Base-by-base conservation (phyloP, 2,888 invertebrate genomes). In the Zonitis immaculata region DNA sequence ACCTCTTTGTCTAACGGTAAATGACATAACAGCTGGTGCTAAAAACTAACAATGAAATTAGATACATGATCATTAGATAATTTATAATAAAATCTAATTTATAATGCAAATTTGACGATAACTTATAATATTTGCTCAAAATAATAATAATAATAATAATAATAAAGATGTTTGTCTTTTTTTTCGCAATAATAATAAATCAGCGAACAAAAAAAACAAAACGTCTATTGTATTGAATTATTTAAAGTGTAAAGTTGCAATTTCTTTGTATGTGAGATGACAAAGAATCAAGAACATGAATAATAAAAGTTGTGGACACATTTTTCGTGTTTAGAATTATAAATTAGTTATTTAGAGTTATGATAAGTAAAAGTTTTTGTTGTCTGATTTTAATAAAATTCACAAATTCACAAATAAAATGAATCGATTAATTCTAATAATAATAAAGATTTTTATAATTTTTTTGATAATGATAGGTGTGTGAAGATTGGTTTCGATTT, bases 21-120 rank as follows among this genome's bases (percentile, higher is more conserved):
- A 39, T 39, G 39, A 39, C 20, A 20, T 18, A 39, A 39, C 39
- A 39, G 39, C 39, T 39, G 39, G 18, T 39, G 39, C 20, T 39
- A 20, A 39, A 39, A 39, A 39, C 39, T 39, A 39, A 39, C 20
- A 39, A 39, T 39, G 20, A 39, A 39, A 39, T 39, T 20, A 39
- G 39, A 39, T 39, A 39, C 20, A 39, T 39, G 18, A 18, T 18
- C 1, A 39, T 39, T 39, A 39, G 18, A 39, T 39, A 20, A 11
- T 39, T 20, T 39, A 20, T 18, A 39, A 20, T n/a, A 39, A 7
- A 14, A 35, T 22, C 22, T 4, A 22, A 22, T 3, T 22, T 22
- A 4, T 22, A n/a, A n/a, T n/a, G n/a, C 22, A 5, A 22, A 4
- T 22, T 4, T 22, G 22, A 22, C 22, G 22, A 22, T 22, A n/a